Conservation (phyloP, 2,113 vertebrate species). For the Talpa occidentalis region DNA sequence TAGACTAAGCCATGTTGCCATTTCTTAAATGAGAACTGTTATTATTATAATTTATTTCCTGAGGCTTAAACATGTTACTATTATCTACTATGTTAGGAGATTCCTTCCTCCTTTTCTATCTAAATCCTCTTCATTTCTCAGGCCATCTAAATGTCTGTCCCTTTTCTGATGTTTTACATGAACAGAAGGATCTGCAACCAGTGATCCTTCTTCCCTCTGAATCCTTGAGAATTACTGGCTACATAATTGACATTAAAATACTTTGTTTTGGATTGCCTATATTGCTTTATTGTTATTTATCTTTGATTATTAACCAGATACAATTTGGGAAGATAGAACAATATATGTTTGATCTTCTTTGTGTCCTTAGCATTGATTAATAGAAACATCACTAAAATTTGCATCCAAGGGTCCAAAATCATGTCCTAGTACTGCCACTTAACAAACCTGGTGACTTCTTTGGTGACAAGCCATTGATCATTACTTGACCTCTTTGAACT, state of each 20-base stretch:
- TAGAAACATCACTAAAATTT: neutral
- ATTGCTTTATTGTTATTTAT: constrained; percentile 41
- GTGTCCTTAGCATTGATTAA: neutral
- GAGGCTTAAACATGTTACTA: neutral
- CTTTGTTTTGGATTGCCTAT: neutral
- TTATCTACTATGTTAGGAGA: neutral
- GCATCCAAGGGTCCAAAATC: neutral
- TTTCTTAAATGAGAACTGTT: neutral
- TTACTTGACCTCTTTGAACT: neutral
- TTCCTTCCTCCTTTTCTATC: neutral
- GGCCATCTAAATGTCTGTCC: neutral
- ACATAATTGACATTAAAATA: neutral
- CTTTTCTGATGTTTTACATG: neutral
- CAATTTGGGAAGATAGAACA: neutral
- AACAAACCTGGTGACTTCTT: neutral
- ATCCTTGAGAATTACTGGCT: neutral
- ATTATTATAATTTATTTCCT: neutral
- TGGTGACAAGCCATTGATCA: neutral
- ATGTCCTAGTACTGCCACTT: neutral
- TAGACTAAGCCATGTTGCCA: neutral
- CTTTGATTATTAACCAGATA: neutral
- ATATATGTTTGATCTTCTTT: neutral
- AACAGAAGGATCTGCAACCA: neutral
- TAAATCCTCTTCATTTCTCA: neutral
- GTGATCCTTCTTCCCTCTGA: neutral